Percentiles rank a stretch among this genome's conserved stretches.
These are phyloP conservation scores for Coregonus suidteri DNA, from an alignment of 2,797 vertebrate genomes.

Conservation along the genomic window DNA sequence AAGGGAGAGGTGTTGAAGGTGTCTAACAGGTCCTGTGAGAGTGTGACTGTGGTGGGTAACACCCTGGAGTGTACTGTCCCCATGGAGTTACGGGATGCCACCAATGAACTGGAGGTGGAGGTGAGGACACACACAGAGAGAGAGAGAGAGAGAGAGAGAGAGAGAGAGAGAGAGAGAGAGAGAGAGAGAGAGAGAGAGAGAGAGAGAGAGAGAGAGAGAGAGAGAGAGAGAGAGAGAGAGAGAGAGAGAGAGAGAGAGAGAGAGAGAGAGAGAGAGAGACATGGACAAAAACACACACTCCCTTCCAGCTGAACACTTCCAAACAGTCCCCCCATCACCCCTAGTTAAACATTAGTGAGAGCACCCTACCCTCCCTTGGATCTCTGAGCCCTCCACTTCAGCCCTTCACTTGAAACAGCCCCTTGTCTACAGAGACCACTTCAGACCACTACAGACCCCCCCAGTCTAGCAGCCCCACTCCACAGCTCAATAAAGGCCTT, in stretches of 20 bases:
- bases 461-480: neutral
- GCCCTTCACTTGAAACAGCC: slow-evolving; percentile 8
- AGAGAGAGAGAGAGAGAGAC: no score
- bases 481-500: slow-evolving; percentile 21
- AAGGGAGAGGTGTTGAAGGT: slow-evolving; percentile 93
- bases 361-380: neutral
- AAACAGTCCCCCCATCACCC: no score
- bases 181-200: no score
- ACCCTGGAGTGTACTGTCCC: slow-evolving; percentile 91
- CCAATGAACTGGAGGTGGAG: slow-evolving; percentile 96
- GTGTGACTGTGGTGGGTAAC: slow-evolving; percentile 81
- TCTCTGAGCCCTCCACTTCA: neutral
- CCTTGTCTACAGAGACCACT: slow-evolving; percentile 1
- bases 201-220: no score
- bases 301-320: slow-evolving; percentile 7
- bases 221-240: no score
- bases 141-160: no score
- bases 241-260: no score
- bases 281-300: no score
- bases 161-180: no score
- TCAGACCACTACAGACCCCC: neutral
- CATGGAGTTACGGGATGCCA: slow-evolving; percentile 82
- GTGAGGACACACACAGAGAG: slow-evolving; percentile 68
- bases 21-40: slow-evolving; percentile 94
- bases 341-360: no score